Conservation (phyloP, 2,888 invertebrate genomes). For the Crossocerus cetratus region DNA sequence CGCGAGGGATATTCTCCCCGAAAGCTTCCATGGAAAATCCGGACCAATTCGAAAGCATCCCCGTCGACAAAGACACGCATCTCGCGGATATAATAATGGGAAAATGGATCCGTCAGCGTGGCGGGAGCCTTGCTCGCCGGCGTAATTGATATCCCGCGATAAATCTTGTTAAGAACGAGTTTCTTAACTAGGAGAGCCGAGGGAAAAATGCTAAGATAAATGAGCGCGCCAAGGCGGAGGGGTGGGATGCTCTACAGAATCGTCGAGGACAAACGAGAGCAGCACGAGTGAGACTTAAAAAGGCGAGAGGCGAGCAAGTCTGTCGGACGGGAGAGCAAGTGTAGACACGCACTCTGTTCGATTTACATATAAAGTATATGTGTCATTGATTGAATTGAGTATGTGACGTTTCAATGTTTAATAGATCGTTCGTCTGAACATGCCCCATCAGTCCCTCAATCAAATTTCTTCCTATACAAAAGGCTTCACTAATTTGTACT, state of each 20-base stretch:
- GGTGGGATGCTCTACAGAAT: constrained; percentile 1
- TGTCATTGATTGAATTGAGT: too few species aligned
- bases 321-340: too few species aligned
- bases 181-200: constrained; percentile 13
- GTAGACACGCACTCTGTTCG: too few species aligned
- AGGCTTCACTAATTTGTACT: too few species aligned
- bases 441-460: too few species aligned
- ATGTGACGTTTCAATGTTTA: too few species aligned
- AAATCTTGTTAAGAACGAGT: constrained; percentile 4
- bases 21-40: too few species aligned
- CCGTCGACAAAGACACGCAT: background rate
- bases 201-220: constrained; percentile 34
- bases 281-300: constrained; percentile 28
- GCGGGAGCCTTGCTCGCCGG: background rate
- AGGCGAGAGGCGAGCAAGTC: constrained; percentile 6
- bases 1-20: background rate
- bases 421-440: too few species aligned
- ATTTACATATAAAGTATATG: too few species aligned
- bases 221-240: constrained; percentile 8
- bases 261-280: constrained; percentile 28
- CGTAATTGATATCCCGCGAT: background rate
- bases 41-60: too few species aligned
- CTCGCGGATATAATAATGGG: background rate
- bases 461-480: too few species aligned
- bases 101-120: background rate